Conservation (phyloP, 2,113 vertebrate genomes). For the Sander vitreus region DNA sequence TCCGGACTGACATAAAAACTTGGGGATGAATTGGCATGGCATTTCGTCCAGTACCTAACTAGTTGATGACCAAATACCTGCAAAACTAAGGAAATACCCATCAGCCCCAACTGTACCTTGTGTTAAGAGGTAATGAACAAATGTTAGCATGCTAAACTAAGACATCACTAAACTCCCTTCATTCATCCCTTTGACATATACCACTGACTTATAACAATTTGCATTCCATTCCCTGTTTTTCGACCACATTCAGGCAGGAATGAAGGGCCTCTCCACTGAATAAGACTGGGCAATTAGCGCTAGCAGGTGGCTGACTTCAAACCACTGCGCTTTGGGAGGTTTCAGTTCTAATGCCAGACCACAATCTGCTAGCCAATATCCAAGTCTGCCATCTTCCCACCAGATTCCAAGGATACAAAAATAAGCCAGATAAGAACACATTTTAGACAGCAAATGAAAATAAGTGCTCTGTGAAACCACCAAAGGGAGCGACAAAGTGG, state of each 20-base stretch:
- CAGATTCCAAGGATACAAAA: constrained; percentile 32
- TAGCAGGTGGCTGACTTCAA: constrained; percentile 71
- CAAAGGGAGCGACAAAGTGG: constrained; percentile 7
- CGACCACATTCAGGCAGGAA: constrained; percentile 31
- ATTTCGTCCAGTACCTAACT: not conserved
- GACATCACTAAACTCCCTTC: constrained; percentile 17
- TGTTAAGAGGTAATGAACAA: not conserved
- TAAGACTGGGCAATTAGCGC: constrained; percentile 51
- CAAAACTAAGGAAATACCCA: not conserved
- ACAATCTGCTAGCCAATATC: constrained; percentile 23
- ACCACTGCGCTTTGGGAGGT: constrained; percentile 50
- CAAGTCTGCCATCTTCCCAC: constrained; percentile 39
- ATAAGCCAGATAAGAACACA: constrained; percentile 25
- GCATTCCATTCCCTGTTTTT: constrained; percentile 66
- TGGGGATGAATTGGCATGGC: not conserved
- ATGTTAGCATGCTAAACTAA: not conserved
- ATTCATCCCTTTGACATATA: constrained; percentile 49
- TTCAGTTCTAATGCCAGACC: constrained; percentile 45
- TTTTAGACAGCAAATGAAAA: constrained; percentile 32
- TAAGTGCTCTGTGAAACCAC: constrained; percentile 28
- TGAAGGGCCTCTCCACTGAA: constrained; percentile 46
- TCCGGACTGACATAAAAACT: not conserved
- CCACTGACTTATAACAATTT: constrained; percentile 62
- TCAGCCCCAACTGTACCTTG: not conserved
- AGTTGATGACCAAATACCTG: not conserved